Evolutionary conservation across 2,888 invertebrate genomes (phyloP), one percentile per base, ranked within the genome.

Genomic region (Gymnoscelis rufifasciata): DNA sequence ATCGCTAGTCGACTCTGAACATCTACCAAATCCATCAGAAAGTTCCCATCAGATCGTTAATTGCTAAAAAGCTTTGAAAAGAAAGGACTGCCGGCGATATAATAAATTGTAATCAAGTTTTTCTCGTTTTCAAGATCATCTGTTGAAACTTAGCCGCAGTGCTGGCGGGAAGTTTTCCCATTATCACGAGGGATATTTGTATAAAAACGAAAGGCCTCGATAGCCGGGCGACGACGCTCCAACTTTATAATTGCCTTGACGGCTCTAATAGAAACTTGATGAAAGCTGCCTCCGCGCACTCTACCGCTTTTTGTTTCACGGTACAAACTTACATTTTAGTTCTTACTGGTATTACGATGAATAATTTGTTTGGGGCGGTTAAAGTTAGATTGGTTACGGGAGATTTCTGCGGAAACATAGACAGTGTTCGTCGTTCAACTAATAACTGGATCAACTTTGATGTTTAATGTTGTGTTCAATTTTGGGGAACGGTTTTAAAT

Each of bases 221-320:
- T 78, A 64, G 60, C 51, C 66, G 66, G 53, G 54, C 49, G 45
- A 40, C 53, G 45, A 40, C 51, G 52, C 52, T 59, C 57, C 78
- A 83, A 83, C 80, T 84, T 84, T 80, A 70, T 88, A 87, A 88
- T 87, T 86, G 83, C 74, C 78, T 86, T 78, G 83, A 77, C 81
- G 81, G 74, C 64, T 72, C 68, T 83, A 84, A 86, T 83, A 74
- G 75, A 82, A 83, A 83, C 78, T 83, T 82, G 80, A 83, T 83
- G 84, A 79, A 82, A 83, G 81, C 79, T 80, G 79, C 81, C 83
- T 64, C 56, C 53, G 60, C 44, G 60, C 44, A 64, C 64, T 66
- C 74, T 67, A 69, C 70, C 66, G 71, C 76, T 74, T 74, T 80
- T 80, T 78, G 78, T 78, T 74, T 71, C 66, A 65, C 55, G 69